Evolutionary conservation across 64 coral and sea anemone species (phyloP), one percentile per base, ranked within the genome.

Genomic region (Actinia tenebrosa): DNA sequence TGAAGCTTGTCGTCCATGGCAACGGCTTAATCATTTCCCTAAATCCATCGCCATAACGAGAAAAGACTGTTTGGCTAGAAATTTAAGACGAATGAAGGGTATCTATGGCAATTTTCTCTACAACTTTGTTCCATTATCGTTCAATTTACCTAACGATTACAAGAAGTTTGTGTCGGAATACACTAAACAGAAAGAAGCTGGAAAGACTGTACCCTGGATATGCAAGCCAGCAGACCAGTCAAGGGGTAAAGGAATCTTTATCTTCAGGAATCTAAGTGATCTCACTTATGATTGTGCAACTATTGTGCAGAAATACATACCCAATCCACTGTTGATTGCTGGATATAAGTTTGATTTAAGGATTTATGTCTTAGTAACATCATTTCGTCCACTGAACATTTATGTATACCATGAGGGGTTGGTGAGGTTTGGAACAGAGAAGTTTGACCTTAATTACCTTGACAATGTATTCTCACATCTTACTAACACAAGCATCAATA

Each of bases 371-470:
- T 77, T 94, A 53, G 95, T 98, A 15, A 88, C 86, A 23, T 98
- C 95, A 45, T 98, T 91, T 16, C 71, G 81, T 44, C 95, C 95
- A 55, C 83, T 98, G 6, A 64, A 42, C 6, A 88, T 98, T 10
- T 98, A 98, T 66, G 87, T 98, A 11, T 98, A 98, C 44, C 95
- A 98, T 83, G 95, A 98, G 53, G 95, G 94, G 45, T 85, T 97
- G 84, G 94, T 93, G 60, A 79, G 94, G 37, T 97, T 97, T 85
- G 87, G 91, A 53, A 97, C 94, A 43, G 88, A 97, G 62, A 93
- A 89, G 47, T 97, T 97, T 88, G 91, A 97, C 83, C 60, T 97
- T 17, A 80, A 84, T 19, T 46, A 45, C 25, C 82, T 89, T 56
- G 86, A 89, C 6, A 97, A 97, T 81, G 69, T 89, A 1, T 97